These are phyloP conservation scores for Chrysodeixis includens DNA, from an alignment of 2,888 invertebrate species.

Conservation along the genomic window DNA sequence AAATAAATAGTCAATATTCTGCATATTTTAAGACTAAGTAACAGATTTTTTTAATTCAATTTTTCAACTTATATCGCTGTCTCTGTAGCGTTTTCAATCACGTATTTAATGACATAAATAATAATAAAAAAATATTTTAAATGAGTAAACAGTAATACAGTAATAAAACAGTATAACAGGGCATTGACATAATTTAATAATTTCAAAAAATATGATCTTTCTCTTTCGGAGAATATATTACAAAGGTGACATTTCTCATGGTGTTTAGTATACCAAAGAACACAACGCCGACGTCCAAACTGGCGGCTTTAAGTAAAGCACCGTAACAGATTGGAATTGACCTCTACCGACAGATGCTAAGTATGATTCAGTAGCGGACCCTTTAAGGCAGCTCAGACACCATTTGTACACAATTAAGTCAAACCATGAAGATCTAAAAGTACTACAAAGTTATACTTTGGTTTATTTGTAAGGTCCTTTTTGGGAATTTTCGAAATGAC, in stretches of 20 bases:
- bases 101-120: too few relatives aligned
- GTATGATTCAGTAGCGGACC: background rate
- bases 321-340: constrained; percentile 1
- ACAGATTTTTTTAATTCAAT: too few relatives aligned
- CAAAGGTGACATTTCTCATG: background rate
- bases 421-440: background rate
- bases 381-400: background rate
- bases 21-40: too few relatives aligned
- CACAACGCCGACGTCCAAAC: background rate
- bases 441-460: background rate
- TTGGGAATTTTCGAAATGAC: background rate
- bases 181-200: too few relatives aligned
- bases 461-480: background rate
- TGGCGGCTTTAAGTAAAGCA: background rate
- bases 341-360: background rate
- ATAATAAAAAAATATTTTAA: too few relatives aligned
- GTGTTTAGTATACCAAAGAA: background rate
- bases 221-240: background rate
- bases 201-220: too few relatives aligned
- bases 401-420: background rate
- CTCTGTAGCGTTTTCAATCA: too few relatives aligned
- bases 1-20: too few relatives aligned
- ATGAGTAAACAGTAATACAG: too few relatives aligned
- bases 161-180: too few relatives aligned
- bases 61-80: too few relatives aligned